These are phyloP conservation scores for Exephanes ischioxanthus DNA, from an alignment of 2,888 invertebrate species.

Conservation along the genomic window DNA sequence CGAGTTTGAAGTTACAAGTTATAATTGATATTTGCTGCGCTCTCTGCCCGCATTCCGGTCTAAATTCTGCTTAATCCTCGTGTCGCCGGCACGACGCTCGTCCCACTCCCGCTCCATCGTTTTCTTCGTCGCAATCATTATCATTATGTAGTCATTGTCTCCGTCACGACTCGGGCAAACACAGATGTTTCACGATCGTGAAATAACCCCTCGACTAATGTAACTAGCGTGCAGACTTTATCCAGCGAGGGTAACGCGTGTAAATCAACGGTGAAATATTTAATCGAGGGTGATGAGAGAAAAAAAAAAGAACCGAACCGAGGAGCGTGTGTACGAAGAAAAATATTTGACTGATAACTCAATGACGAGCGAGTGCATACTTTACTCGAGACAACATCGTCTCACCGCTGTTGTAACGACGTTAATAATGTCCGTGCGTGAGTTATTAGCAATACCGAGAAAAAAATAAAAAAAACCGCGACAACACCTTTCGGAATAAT, in stretches of 20 bases:
- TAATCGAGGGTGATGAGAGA: neutral
- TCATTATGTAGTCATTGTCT: conserved; percentile 62
- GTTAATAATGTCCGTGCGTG: neutral
- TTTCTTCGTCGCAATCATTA: conserved; percentile 34
- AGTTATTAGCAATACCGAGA: conserved; percentile 6
- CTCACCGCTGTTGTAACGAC: neutral
- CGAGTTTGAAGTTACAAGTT: neutral
- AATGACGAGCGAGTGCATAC: neutral
- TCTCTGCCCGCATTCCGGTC: conserved; percentile 5
- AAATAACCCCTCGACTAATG: neutral
- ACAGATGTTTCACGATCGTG: conserved; percentile 54
- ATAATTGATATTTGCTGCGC: conserved; percentile 15
- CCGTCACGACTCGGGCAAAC: conserved; percentile 59
- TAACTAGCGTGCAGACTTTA: neutral
- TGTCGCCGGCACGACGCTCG: conserved; percentile 44
- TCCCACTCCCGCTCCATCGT: conserved; percentile 3
- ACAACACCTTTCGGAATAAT: conserved; percentile 30
- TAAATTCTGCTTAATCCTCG: conserved; percentile 35
- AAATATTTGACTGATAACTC: conserved; percentile 1
- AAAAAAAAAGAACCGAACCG: neutral
- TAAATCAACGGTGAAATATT: conserved; percentile 18
- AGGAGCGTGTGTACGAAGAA: neutral
- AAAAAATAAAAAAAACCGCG: neutral
- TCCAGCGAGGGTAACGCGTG: neutral
- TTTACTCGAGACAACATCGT: neutral